Base-by-base conservation (phyloP, 2,888 invertebrate species). In the Peribatodes rhomboidaria region DNA sequence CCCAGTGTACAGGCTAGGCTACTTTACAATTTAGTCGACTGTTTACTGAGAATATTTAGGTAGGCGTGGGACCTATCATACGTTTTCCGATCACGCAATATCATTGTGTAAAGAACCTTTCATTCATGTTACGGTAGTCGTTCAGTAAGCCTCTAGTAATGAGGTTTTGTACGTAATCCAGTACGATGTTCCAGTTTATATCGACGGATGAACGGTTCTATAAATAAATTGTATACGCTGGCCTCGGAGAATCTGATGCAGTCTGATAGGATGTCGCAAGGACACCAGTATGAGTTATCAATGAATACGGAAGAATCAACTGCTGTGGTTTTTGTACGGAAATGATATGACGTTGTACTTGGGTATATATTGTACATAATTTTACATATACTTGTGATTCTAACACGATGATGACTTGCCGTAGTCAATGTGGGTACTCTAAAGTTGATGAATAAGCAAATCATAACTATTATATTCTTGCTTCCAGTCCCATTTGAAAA, bases 281-380 rank as follows among this genome's bases (percentile, higher is more conserved):
- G 58, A 33, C 20, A 31, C 27, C n/a, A 31, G 49, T 14, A 18
- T 42, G 49, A 39, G 44, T 37, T 50, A 52, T 59, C 53, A 46
- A 49, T 31, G 59, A 56, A 65, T 53, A 27, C 50, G 61, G 41
- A 52, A 62, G 50, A 59, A 47, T 47, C 52, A n/a, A 27, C n/a
- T n/a, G 20, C 11, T 44, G 33, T 49, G 16, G 33, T 33, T 49
- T 13, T 9, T 47, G 27, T 27, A 27, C 10, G 27, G 1, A 22
- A 47, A 27, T 47, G 22, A 49, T 18, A 49, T 33, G 1, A 14
- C 49, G 14, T 16, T 33, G 10, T 14, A 7, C n/a, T n/a, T n/a
- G n/a, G n/a, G n/a, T 42, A 16, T 16, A 33, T 11, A 1, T 49
- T 13, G 27, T 31, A 16, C 16, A 8, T 33, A 0, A 33, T 11